phyloP scores from a whole-genome alignment of 2,113 vertebrate genomes.

The Charadrius vociferus region DNA sequence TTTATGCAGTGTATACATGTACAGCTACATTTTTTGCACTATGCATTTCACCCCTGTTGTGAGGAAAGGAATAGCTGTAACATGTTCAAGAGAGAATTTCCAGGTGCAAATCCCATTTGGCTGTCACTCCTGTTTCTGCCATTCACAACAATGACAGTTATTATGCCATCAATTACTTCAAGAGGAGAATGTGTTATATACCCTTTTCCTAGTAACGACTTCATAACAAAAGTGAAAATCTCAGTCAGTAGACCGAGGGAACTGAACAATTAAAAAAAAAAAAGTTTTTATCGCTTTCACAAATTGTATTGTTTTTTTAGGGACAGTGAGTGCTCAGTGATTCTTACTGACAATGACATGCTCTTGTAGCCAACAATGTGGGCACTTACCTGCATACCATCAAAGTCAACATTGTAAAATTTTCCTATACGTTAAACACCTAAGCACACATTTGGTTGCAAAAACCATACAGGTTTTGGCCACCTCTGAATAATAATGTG shows the following conservation, averaged over 20 bases:
- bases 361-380: fast-evolving
- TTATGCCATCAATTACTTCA: neutral
- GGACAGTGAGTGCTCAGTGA: neutral
- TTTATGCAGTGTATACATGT: neutral
- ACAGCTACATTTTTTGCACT: neutral
- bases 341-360: neutral
- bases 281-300: neutral
- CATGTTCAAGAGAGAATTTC: neutral
- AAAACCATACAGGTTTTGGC: neutral
- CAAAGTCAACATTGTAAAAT: neutral
- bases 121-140: neutral
- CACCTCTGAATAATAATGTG: neutral
- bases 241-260: neutral
- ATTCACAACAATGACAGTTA: neutral
- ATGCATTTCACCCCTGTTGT: neutral
- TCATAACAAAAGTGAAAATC: neutral
- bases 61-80: neutral
- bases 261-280: neutral
- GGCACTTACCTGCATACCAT: neutral
- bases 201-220: neutral
- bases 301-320: neutral
- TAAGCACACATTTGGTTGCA: neutral
- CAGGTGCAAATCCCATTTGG: neutral
- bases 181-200: neutral
- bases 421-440: neutral